These are phyloP conservation scores for Helicoverpa assulta DNA, from an alignment of 2,888 invertebrate genomes.

Conservation along the genomic window DNA sequence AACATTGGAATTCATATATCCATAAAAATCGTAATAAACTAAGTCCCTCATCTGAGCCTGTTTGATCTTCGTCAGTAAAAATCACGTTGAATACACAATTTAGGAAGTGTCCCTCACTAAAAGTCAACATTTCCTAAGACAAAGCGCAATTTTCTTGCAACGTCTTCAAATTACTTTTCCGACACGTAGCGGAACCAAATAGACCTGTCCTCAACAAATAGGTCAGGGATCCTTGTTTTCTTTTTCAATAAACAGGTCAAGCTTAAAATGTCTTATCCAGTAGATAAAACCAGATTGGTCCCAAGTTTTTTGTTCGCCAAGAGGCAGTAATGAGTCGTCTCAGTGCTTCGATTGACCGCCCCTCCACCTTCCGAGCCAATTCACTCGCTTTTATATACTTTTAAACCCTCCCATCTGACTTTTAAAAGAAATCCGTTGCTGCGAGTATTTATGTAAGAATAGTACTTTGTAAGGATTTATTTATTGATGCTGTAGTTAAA, in stretches of 20 bases:
- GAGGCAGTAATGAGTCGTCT: constrained; percentile 84
- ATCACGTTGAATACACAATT: constrained; percentile 2
- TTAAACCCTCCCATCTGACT: constrained; percentile 78
- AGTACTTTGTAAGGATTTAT: background rate
- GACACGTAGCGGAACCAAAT: constrained; percentile 30
- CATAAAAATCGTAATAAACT: background rate
- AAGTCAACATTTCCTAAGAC: constrained; percentile 15
- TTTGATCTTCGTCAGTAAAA: background rate
- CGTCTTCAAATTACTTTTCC: constrained; percentile 28
- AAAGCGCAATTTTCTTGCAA: constrained; percentile 24
- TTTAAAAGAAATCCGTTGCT: constrained; percentile 74
- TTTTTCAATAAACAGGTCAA: constrained; percentile 58
- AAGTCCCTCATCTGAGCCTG: background rate
- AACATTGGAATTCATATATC: background rate
- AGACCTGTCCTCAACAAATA: constrained; percentile 44
- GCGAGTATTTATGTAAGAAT: constrained; percentile 13
- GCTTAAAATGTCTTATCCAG: constrained; percentile 58
- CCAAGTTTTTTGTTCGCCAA: constrained; percentile 67
- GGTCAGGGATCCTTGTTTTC: constrained; percentile 46
- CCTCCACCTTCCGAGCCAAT: constrained; percentile 78
- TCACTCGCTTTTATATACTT: constrained; percentile 83
- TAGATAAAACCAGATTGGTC: constrained; percentile 63
- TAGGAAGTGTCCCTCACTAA: background rate
- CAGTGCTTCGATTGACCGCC: constrained; percentile 87
- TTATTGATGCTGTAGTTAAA: background rate